Conservation (phyloP, 2,888 invertebrate genomes). For the Eumacrocentrus americanus region DNA sequence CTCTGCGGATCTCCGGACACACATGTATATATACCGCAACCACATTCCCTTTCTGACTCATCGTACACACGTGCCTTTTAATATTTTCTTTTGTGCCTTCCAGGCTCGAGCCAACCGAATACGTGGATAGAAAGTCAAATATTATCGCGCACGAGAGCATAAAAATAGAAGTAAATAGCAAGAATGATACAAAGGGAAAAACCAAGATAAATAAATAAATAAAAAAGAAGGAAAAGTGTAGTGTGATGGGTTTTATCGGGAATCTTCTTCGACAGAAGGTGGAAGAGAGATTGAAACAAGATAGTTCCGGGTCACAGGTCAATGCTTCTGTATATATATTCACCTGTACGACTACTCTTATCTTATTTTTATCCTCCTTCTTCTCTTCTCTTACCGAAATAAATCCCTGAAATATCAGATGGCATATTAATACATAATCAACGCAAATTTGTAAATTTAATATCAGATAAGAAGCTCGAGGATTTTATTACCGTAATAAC, state of each 20-base stretch:
- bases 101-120: constrained; percentile 29
- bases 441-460: too few species aligned
- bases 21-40: constrained; percentile 8
- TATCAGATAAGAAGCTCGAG: too few species aligned
- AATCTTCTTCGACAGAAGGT: constrained; percentile 34
- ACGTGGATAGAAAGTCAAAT: constrained; percentile 1
- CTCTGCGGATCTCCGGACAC: background rate
- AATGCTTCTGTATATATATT: constrained; percentile 33
- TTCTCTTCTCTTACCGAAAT: background rate
- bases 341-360: constrained; percentile 8
- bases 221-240: background rate
- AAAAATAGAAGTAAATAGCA: background rate
- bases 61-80: constrained; percentile 34
- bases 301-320: constrained; percentile 33
- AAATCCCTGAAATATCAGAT: background rate
- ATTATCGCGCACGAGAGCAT: background rate
- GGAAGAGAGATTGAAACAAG: constrained; percentile 28
- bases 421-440: too few species aligned
- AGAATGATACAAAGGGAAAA: background rate
- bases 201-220: background rate
- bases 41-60: constrained; percentile 33
- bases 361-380: background rate
- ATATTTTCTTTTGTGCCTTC: constrained; percentile 29
- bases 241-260: constrained; percentile 28
- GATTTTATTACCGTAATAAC: too few species aligned